Conservation (phyloP, 1,140 invertebrate species). For the Carposina sasakii region DNA sequence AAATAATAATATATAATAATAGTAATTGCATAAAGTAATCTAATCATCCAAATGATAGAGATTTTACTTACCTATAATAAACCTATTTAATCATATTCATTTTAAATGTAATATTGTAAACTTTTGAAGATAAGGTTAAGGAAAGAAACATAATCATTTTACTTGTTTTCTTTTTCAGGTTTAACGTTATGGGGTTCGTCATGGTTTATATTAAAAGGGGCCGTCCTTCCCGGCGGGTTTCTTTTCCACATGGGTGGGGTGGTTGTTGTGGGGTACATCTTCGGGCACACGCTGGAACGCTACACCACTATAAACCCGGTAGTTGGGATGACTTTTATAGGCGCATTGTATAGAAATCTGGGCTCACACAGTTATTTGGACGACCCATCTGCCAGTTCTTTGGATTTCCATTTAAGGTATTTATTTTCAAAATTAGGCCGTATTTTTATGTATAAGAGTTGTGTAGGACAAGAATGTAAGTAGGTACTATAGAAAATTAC, state of each 20-base stretch:
- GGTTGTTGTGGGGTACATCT: slow-evolving; percentile 82
- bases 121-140: no score
- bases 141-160: no score
- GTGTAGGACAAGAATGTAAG: no score
- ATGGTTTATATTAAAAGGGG: slow-evolving; percentile 80
- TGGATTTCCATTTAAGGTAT: slow-evolving; percentile 74
- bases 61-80: no score
- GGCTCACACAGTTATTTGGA: slow-evolving; percentile 78
- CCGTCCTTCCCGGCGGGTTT: slow-evolving; percentile 81
- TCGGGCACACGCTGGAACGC: slow-evolving; percentile 80
- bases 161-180: slow-evolving; percentile 49
- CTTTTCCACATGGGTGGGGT: slow-evolving; percentile 84
- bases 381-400: slow-evolving; percentile 73
- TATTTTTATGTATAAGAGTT: no score
- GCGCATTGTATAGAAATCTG: slow-evolving; percentile 83
- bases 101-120: no score
- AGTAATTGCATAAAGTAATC: no score
- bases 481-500: no score
- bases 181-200: slow-evolving; percentile 81
- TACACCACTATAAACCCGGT: slow-evolving; percentile 85
- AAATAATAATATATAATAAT: no score
- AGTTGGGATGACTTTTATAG: slow-evolving; percentile 88
- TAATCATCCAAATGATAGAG: no score
- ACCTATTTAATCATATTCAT: no score
- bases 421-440: no score